phyloP scores from a whole-genome alignment of 2,113 vertebrate genomes.

The Mobula birostris region DNA sequence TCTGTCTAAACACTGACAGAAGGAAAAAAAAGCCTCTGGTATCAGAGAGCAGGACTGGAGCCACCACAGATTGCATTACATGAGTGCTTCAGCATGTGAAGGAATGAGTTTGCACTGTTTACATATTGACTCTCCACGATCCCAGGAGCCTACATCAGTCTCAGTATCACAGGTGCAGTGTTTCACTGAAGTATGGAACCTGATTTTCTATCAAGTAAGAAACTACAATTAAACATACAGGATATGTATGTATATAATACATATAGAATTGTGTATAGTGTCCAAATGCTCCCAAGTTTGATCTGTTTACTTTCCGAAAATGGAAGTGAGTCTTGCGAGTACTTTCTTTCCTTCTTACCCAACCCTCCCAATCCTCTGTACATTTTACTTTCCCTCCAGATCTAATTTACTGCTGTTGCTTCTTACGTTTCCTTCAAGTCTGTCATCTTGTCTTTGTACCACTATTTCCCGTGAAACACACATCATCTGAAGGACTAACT shows the following conservation, averaged over 20 bases:
- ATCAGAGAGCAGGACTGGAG: not conserved
- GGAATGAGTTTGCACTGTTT: constrained; percentile 13
- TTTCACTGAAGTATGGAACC: constrained; percentile 22
- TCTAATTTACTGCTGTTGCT: not conserved
- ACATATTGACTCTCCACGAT: not conserved
- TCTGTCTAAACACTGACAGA: constrained; percentile 25
- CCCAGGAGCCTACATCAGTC: not conserved
- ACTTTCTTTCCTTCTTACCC: not conserved
- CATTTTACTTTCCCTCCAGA: not conserved
- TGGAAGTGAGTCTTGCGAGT: not conserved
- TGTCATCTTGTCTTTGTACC: not conserved
- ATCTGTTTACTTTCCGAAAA: not conserved
- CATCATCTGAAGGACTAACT: not conserved
- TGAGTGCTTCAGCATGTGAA: constrained; percentile 30
- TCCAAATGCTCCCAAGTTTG: not conserved
- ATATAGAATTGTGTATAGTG: not conserved
- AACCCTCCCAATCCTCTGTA: not conserved
- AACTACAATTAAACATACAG: not conserved
- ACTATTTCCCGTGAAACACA: not conserved
- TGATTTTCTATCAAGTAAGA: not conserved
- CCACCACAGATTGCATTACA: constrained; percentile 17
- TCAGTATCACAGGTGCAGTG: constrained; percentile 30
- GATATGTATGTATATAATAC: not conserved
- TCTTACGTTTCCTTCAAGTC: not conserved
- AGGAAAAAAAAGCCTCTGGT: not conserved